Conservation (phyloP, 2,797 vertebrate genomes). For the Ptychobarbus kaznakovi region DNA sequence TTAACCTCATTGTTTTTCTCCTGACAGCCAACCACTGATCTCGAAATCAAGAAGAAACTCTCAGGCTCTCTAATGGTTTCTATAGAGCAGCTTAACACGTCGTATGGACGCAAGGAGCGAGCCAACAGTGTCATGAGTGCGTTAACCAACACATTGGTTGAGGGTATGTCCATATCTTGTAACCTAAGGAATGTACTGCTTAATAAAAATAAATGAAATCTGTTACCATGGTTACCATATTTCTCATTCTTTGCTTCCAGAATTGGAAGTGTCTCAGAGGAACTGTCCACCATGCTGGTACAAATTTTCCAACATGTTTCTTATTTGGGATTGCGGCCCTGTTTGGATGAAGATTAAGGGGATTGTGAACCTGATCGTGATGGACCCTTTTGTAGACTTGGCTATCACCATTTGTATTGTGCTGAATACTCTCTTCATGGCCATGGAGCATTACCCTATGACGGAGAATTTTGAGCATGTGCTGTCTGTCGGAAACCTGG, state of each 20-base stretch:
- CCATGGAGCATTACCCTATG: constrained; percentile 99
- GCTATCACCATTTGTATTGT: constrained; percentile 99
- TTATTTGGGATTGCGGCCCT: constrained; percentile 97
- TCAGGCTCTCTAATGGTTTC: constrained; percentile 97
- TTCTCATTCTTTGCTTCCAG: constrained; percentile 69
- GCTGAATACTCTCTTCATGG: constrained; percentile 98
- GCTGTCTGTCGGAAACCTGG: constrained; percentile 94
- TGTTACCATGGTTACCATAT: constrained; percentile 12
- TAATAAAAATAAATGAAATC: not conserved
- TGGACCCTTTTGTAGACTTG: constrained; percentile 98
- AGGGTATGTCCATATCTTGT: constrained; percentile 84
- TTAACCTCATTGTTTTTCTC: constrained; percentile 73
- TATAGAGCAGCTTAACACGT: constrained; percentile 96
- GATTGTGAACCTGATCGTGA: constrained; percentile 94
- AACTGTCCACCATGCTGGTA: constrained; percentile 99
- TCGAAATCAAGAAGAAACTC: constrained; percentile 96
- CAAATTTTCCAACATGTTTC: constrained; percentile 96
- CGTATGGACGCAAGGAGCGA: constrained; percentile 95
- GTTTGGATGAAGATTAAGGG: constrained; percentile 95
- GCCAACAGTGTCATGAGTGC: constrained; percentile 98
- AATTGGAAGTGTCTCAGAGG: constrained; percentile 97
- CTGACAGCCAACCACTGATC: constrained; percentile 92
- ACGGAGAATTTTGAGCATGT: constrained; percentile 88
- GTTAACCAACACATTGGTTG: constrained; percentile 96
- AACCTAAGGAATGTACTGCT: not conserved